Percentiles rank a stretch among this genome's conserved stretches.
These are phyloP conservation scores for Proteles cristata DNA, from an alignment of 2,113 vertebrate genomes.

Conservation along the genomic window DNA sequence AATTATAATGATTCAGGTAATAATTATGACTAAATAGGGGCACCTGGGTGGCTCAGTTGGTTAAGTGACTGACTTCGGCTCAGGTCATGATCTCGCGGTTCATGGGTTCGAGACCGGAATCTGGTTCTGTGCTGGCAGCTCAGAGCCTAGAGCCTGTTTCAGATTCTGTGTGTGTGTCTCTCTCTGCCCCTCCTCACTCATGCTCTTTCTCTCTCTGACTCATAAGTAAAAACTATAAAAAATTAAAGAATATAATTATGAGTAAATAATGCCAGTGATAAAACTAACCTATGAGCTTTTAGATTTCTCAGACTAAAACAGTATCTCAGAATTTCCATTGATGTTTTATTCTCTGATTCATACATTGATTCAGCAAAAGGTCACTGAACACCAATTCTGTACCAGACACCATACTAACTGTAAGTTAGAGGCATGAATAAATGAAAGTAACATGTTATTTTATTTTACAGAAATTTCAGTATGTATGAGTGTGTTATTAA, in stretches of 20 bases:
- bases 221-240: no score
- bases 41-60: no score
- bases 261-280: background rate
- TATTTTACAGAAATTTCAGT: background rate
- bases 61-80: no score
- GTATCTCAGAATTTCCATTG: background rate
- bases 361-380: background rate
- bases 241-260: background rate
- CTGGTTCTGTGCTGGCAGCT: no score
- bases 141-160: no score
- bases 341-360: background rate
- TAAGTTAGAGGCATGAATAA: background rate
- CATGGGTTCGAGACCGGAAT: no score
- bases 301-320: background rate
- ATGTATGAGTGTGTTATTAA: background rate
- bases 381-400: background rate
- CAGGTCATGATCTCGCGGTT: no score
- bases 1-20: background rate
- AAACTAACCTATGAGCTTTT: background rate
- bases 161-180: no score
- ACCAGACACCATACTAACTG: background rate
- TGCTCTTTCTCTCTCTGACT: no score
- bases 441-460: background rate
- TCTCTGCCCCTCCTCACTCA: no score
- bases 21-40: background rate